Percentiles rank a stretch among this genome's conserved stretches.
Evolutionary conservation across 2,113 vertebrate species (phyloP).

Genomic region (Hyaena hyaena): DNA sequence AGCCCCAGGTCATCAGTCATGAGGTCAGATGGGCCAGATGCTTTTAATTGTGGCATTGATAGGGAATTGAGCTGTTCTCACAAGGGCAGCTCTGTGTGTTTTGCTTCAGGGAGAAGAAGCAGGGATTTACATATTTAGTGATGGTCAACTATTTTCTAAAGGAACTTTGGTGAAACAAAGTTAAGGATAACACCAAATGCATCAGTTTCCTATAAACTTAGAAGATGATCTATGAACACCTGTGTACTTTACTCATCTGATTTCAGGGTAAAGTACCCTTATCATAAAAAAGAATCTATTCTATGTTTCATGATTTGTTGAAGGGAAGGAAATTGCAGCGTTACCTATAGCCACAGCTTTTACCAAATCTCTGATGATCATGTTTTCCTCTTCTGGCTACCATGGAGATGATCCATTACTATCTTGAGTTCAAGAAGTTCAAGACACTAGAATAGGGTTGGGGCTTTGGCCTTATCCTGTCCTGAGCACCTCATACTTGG

Average conservation of each 20-base stretch:
- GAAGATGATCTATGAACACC: not conserved
- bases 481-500: not conserved
- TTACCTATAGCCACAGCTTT: not conserved
- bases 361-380: not conserved
- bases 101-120: not conserved
- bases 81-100: not conserved
- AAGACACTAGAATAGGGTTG: not conserved
- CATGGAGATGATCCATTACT: not conserved
- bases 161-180: not conserved
- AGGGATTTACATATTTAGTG: not conserved
- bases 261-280: not conserved
- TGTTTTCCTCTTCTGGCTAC: slow-evolving; percentile 33
- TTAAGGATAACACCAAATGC: not conserved
- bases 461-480: not conserved
- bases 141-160: slow-evolving; percentile 60
- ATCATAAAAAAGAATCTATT: slow-evolving; percentile 1
- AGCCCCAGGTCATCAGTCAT: not conserved
- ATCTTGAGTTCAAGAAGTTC: slow-evolving; percentile 15
- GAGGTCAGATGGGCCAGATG: not conserved
- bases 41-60: not conserved
- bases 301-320: slow-evolving; percentile 43
- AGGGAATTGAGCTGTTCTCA: not conserved
- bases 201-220: not conserved
- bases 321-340: slow-evolving; percentile 21
- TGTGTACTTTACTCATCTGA: not conserved